Percentiles rank a stretch among this genome's conserved stretches.
Conservation (phyloP, 2,113 vertebrate genomes). For the Erythrocercus mccallii region DNA sequence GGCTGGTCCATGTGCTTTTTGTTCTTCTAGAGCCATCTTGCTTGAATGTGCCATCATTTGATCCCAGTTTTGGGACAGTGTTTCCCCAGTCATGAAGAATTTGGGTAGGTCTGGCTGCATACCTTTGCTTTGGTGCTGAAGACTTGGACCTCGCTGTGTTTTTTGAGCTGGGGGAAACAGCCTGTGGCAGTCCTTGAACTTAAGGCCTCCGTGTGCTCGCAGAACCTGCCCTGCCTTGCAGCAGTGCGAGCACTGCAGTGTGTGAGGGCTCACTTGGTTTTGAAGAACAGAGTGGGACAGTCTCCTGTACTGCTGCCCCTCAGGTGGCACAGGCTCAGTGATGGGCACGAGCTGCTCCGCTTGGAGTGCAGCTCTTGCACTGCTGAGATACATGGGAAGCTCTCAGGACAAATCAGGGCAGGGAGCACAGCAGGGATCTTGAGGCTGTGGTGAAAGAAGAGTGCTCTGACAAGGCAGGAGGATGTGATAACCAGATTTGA, state of each 20-base stretch:
- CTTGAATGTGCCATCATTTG: fast-evolving
- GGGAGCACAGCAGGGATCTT: neutral
- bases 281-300: neutral
- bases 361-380: neutral
- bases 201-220: neutral
- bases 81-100: neutral
- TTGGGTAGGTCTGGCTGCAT: neutral
- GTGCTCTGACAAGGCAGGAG: neutral
- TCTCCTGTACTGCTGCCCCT: neutral
- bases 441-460: neutral
- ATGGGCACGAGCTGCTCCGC: neutral
- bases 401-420: neutral
- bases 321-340: neutral
- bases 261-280: neutral
- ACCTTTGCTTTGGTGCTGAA: neutral
- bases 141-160: neutral
- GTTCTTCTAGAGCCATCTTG: neutral
- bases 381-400: neutral
- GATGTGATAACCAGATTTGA: neutral
- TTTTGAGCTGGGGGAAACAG: neutral
- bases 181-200: neutral
- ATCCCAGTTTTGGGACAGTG: neutral
- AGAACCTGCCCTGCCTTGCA: no score
- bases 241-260: neutral
- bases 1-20: fast-evolving